Conservation (phyloP, 1,140 invertebrate species). For the Heliconius hewitsoni region DNA sequence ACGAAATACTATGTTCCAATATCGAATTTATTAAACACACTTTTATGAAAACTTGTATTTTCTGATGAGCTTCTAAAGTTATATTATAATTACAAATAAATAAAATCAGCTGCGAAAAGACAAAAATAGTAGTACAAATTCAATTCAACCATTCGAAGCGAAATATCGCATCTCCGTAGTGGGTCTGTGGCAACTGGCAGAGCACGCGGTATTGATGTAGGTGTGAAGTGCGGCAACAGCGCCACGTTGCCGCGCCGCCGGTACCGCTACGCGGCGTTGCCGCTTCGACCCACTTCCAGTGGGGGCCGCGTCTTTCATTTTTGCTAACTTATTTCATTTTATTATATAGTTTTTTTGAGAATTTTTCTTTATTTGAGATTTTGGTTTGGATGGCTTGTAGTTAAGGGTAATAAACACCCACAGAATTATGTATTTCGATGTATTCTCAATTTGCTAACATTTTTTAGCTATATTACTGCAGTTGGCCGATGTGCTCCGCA, state of each 20-base stretch:
- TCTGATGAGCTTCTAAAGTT: too few relatives aligned
- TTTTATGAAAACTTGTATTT: too few relatives aligned
- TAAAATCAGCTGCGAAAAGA: too few relatives aligned
- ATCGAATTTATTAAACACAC: too few relatives aligned
- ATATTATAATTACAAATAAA: too few relatives aligned
- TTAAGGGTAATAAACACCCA: too few relatives aligned
- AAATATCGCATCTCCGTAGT: neutral
- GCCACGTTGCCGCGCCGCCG: conserved; percentile 47
- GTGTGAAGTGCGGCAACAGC: conserved; percentile 45
- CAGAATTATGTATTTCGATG: too few relatives aligned
- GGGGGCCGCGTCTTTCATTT: conserved; percentile 55
- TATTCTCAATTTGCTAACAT: too few relatives aligned
- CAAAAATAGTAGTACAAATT: neutral
- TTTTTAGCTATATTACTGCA: too few relatives aligned
- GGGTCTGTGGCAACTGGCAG: conserved; percentile 14
- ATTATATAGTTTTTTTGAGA: conserved; percentile 42
- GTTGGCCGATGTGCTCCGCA: too few relatives aligned
- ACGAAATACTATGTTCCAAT: neutral
- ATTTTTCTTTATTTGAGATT: neutral
- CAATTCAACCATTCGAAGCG: neutral
- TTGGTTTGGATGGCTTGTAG: neutral
- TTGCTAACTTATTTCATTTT: conserved; percentile 43
- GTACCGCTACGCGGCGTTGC: conserved; percentile 71
- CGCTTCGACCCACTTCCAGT: conserved; percentile 64
- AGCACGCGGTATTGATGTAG: conserved; percentile 49